Conservation (phyloP, 2,888 invertebrate genomes). For the Teleiodes luculella region DNA sequence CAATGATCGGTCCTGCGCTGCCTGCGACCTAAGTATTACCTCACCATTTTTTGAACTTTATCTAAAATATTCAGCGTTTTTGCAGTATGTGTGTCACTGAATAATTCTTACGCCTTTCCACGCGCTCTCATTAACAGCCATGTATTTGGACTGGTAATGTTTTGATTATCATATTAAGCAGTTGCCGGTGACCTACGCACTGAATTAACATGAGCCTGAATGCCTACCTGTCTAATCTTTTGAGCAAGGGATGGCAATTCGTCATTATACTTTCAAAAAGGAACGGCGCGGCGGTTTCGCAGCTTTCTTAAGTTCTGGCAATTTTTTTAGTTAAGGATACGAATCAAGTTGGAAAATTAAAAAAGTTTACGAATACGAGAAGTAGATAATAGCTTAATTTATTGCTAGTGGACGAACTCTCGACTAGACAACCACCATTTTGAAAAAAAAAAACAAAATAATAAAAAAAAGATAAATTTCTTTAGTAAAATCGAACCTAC, state of each 20-base stretch:
- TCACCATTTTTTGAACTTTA: no score
- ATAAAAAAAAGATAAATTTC: no score
- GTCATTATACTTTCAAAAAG: not conserved
- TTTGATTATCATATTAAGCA: slow-evolving; percentile 65
- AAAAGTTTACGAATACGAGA: no score
- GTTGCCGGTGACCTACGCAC: slow-evolving; percentile 35
- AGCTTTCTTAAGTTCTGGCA: not conserved
- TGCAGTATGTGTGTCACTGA: not conserved
- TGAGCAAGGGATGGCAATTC: not conserved
- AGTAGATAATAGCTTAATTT: no score
- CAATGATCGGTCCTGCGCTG: no score
- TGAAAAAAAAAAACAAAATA: no score
- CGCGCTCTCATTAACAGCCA: slow-evolving; percentile 45
- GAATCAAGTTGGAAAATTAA: no score
- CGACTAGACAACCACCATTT: no score
- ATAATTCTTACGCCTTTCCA: slow-evolving; percentile 26
- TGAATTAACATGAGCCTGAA: slow-evolving; percentile 46
- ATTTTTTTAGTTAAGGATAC: no score
- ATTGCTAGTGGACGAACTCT: no score
- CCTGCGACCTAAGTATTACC: no score
- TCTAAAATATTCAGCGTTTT: not conserved
- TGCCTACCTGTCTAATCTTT: slow-evolving; percentile 5
- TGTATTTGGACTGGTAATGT: slow-evolving; percentile 55
- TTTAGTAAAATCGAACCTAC: no score
- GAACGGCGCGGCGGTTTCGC: not conserved